Evolutionary conservation across 2,797 vertebrate genomes (phyloP), one percentile per base, ranked within the genome.

Genomic region (Setipinna tenuifilis): DNA sequence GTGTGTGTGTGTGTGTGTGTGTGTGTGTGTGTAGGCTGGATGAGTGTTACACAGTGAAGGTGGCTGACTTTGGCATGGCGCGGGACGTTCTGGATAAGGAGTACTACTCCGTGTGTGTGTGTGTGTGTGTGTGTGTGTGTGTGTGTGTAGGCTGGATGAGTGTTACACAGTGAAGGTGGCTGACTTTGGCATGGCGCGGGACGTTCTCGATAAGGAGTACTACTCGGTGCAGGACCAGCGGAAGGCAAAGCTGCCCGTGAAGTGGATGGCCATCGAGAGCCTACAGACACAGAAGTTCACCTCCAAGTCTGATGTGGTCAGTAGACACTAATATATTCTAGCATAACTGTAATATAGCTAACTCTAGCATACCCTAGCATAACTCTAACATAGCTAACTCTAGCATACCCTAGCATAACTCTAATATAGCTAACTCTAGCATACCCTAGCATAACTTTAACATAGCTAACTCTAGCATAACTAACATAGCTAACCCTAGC

Each of bases 241-340:
- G 85, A 96, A 95, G 0, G 96, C 96, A 48, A 98, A 97, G 90
- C 94, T 99, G 3, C 98, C 98, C 0, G 98, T 99, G 87, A 99
- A 99, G 86, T 99, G 98, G 98, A 99, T 99, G 98, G 98, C 98
- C 0, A 95, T 99, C 14, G 98, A 99, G 93, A 99, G 98, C 89
- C 94, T 99, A 82, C 98, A 98, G 93, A 99, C 96, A 1, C 98
- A 99, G 88, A 98, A 97, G 91, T 99, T 99, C 92, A 99, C 98
- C 4, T 97, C 93, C 81, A 99, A 99, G 90, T 99, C 98, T 0
- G 98, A 99, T 0, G 98, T 99, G 95, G 98, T 99, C 90, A 95
- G 96, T 48, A 48, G 3, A 4, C 10, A 48, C 46, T n/a, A n/a
- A n/a, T n/a, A n/a, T n/a, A n/a, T n/a, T n/a, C n/a, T n/a, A n/a